Conservation (phyloP, 2,888 invertebrate species). For the Clepsis dumicolana region DNA sequence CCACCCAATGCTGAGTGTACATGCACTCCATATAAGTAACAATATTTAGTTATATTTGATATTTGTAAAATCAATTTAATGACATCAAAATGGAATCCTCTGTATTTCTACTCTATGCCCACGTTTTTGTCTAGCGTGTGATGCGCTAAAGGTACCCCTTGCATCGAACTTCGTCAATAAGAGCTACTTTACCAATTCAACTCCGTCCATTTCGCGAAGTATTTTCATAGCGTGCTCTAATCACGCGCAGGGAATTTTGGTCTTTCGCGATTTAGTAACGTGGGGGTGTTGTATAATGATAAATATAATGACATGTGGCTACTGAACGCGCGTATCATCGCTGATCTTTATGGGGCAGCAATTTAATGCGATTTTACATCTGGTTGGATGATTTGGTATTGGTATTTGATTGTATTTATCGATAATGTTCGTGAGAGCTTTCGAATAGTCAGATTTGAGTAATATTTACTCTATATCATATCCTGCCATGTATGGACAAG, state of each 20-base stretch:
- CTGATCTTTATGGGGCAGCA: slow-evolving; percentile 28
- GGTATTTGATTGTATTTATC: slow-evolving; percentile 30
- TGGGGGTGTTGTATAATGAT: slow-evolving; percentile 9
- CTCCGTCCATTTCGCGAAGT: not conserved
- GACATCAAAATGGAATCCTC: not conserved
- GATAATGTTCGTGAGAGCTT: not conserved
- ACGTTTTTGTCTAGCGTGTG: slow-evolving; percentile 20
- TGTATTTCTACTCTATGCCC: slow-evolving; percentile 13
- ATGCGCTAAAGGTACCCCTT: slow-evolving; percentile 8
- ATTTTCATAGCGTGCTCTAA: slow-evolving; percentile 11
- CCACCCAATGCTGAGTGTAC: no score
- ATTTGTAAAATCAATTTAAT: no score
- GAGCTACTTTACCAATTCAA: slow-evolving; percentile 23
- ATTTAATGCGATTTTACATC: slow-evolving; percentile 38
- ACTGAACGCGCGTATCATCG: slow-evolving; percentile 39
- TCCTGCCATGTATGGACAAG: no score
- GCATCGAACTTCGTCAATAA: slow-evolving; percentile 26
- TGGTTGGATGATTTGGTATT: slow-evolving; percentile 29
- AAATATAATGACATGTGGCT: slow-evolving; percentile 41
- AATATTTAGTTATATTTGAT: no score
- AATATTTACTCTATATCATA: no score
- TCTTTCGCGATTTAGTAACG: not conserved
- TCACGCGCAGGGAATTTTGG: slow-evolving; percentile 23
- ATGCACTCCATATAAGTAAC: no score
- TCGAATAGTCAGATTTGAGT: not conserved